Conservation (phyloP, 2,888 invertebrate genomes). For the Serrognathus titanus region DNA sequence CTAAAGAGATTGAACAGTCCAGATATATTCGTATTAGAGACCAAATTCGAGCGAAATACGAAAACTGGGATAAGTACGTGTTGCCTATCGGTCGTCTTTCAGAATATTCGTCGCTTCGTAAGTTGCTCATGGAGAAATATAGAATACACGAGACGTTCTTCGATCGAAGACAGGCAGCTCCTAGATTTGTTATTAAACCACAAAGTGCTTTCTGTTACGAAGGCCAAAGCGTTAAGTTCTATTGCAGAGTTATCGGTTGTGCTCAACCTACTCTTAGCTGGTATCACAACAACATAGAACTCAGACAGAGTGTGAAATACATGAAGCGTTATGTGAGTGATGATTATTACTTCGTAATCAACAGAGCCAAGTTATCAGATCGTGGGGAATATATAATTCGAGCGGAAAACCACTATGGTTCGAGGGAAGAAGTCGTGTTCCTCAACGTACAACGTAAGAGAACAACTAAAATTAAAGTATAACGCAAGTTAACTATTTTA, state of each 20-base stretch:
- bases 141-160: constrained; percentile 94
- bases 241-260: constrained; percentile 92
- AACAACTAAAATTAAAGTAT: background rate
- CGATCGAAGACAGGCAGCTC: constrained; percentile 96
- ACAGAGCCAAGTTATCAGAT: constrained; percentile 91
- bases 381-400: constrained; percentile 96
- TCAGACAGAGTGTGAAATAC: constrained; percentile 96
- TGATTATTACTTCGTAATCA: constrained; percentile 96
- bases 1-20: constrained; percentile 75
- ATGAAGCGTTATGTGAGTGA: constrained; percentile 98
- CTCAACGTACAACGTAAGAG: constrained; percentile 89
- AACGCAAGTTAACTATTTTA: background rate
- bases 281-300: constrained; percentile 89
- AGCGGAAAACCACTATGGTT: constrained; percentile 95
- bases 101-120: constrained; percentile 94
- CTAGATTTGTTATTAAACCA: constrained; percentile 96
- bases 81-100: constrained; percentile 95
- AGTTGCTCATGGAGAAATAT: constrained; percentile 93
- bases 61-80: constrained; percentile 76
- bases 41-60: constrained; percentile 78
- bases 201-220: constrained; percentile 94
- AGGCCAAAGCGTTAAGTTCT: constrained; percentile 96
- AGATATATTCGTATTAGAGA: constrained; percentile 86
- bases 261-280: constrained; percentile 95
- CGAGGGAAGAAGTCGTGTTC: constrained; percentile 93